Evolutionary conservation across 2,797 vertebrate genomes (phyloP), one percentile per base, ranked within the genome.

Genomic region (Argyrosomus regius): DNA sequence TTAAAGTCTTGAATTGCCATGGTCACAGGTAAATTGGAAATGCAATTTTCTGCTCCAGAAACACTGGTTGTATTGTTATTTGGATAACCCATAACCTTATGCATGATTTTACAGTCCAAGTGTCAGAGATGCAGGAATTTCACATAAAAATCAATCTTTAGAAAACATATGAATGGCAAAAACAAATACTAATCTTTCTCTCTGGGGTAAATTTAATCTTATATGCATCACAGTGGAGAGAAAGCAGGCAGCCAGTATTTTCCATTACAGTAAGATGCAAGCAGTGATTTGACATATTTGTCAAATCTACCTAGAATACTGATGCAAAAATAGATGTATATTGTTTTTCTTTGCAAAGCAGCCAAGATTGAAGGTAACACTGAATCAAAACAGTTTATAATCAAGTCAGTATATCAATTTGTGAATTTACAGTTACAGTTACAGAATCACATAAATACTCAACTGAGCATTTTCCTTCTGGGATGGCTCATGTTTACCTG

Each of bases 11-110:
- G 49, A 64, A 75, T 66, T 60, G 24, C 60, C 13, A 11, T 41
- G 22, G 46, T 79, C 59, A 53, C 45, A 74, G 58, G 50, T 54
- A 63, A 75, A 77, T 26, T 80, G 68, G 18, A 75, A 78, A 77
- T 64, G 10, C 20, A 28, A 61, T 41, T 84, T 82, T 57, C 45
- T 77, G 45, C 50, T 60, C n/a, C 26, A 50, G 22, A 75, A 79
- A 72, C 26, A 70, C 45, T 46, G 35, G n/a, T 53, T 45, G n/a
- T 50, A 78, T 78, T 73, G 39, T 77, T 70, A 69, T 81, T 71
- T 56, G 50, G 35, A 78, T 60, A 84, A 52, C 12, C 16, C 20
- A 43, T 14, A 68, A 66, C 22, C n/a, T 52, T 24, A 46, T 70
- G 5, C 1, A 5, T 62, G 28, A 11, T 76, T 74, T 63, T 46